Evolutionary conservation across 2,888 invertebrate species (phyloP), one percentile per base, ranked within the genome.

Genomic region (Ptychoptera contaminata): DNA sequence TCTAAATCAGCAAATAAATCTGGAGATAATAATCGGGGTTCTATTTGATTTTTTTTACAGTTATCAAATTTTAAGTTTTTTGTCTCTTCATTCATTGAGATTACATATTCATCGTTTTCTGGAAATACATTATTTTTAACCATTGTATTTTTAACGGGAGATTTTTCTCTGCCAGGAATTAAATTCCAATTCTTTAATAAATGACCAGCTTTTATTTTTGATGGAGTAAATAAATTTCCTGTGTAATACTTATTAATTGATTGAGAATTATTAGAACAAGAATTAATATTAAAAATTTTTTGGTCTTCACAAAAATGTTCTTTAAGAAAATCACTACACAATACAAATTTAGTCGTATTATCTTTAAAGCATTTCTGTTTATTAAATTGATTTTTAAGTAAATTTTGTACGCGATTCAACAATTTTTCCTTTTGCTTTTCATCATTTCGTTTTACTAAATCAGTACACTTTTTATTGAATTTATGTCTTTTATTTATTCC

Each of bases 121-220:
- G 7, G 7, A 11, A 5, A 8, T 11, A n/a, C 34, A 4, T 14
- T 16, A 2, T 8, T 30, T n/a, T 29, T 30, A n/a, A 9, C 2
- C 4, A 32, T 9, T 32, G 9, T 3, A 32, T 32, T 9, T 31
- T 12, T 37, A 9, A 10, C 50, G 1, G 79, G 79, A 43, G 76
- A 73, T 10, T 55, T 52, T 41, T 77, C 77, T 46, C 81, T 65
- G 1, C 80, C 79, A 5, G 75, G 74, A 53, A 81, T 79, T 40
- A 64, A 55, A 16, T 63, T 58, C 76, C 78, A 79, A 54, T 75
- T 67, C 59, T 67, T 73, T n/a, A 81, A 57, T 44, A 77, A 61
- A 56, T 62, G 61, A 16, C 75, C 70, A 34, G 64, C 59, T 50
- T 60, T 63, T 38, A 57, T 55, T 38, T 43, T 52, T 32, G 63